phyloP scores from a whole-genome alignment of 1,140 invertebrate genomes.

The Drosophila nikananu region DNA sequence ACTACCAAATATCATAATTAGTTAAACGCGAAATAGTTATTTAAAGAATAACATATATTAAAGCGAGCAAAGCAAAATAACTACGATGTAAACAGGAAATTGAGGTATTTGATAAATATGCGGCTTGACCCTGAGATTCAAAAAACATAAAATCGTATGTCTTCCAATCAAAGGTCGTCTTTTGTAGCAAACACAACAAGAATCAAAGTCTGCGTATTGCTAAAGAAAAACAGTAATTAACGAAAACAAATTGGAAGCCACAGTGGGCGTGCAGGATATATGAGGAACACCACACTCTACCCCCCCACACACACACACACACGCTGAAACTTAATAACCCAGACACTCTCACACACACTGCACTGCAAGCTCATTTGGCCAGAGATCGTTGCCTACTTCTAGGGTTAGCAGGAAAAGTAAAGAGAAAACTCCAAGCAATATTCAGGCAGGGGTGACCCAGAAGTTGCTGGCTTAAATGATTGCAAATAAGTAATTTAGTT shows the following conservation, averaged over 20 bases:
- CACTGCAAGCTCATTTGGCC: conserved; percentile 55
- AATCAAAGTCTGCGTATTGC: conserved; percentile 82
- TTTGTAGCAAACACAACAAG: conserved; percentile 84
- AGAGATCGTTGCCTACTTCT: conserved; percentile 44
- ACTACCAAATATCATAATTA: conserved; percentile 76
- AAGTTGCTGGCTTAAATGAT: not conserved
- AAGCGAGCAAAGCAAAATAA: conserved; percentile 54
- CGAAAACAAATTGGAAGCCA: conserved; percentile 61
- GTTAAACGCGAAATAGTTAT: conserved; percentile 74
- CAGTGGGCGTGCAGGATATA: conserved; percentile 48
- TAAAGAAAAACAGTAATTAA: conserved; percentile 55
- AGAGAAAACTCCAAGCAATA: not conserved
- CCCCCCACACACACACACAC: conserved; percentile 7
- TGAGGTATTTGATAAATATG: conserved; percentile 71
- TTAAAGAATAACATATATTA: conserved; percentile 63
- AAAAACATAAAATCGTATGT: conserved; percentile 85
- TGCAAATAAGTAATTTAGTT: not conserved
- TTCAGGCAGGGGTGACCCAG: conserved; percentile 2
- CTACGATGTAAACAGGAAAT: conserved; percentile 53
- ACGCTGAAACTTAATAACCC: not conserved
- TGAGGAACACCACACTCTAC: conserved; percentile 15
- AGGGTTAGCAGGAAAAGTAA: conserved; percentile 1
- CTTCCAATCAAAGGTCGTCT: conserved; percentile 85
- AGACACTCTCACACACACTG: conserved; percentile 23
- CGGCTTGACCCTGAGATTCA: conserved; percentile 84